Conservation (phyloP, 2,797 vertebrate species). For the Anguilla megastoma region DNA sequence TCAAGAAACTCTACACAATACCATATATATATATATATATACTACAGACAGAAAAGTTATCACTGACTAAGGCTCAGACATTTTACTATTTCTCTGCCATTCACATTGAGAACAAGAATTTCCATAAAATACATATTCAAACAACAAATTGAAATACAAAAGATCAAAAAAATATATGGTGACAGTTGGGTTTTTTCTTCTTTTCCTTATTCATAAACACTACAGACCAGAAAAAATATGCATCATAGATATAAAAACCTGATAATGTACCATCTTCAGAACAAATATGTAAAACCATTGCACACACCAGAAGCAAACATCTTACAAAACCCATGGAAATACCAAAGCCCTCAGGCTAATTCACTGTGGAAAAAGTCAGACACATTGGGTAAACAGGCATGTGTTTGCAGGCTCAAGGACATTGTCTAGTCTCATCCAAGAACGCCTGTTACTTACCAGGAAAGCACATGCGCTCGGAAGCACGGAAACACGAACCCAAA, state of each 20-base stretch:
- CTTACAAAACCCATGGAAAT: slow-evolving; percentile 45
- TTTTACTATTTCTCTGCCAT: slow-evolving; percentile 74
- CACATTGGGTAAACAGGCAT: not conserved
- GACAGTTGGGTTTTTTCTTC: slow-evolving; percentile 40
- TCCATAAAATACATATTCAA: slow-evolving; percentile 82
- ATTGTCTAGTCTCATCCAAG: not conserved
- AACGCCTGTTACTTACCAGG: not conserved
- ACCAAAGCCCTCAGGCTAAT: slow-evolving; percentile 48
- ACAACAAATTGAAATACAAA: slow-evolving; percentile 69
- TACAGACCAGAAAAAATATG: slow-evolving; percentile 87
- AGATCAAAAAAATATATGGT: slow-evolving; percentile 86
- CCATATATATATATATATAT: slow-evolving; percentile 85
- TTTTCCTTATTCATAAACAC: slow-evolving; percentile 80
- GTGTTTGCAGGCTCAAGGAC: not conserved
- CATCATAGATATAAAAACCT: slow-evolving; percentile 84
- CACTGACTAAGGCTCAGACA: slow-evolving; percentile 80
- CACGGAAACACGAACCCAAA: slow-evolving; percentile 60
- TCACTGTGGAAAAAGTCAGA: not conserved
- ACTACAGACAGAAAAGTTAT: slow-evolving; percentile 85
- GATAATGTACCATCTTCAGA: slow-evolving; percentile 62
- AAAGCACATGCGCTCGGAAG: slow-evolving; percentile 60
- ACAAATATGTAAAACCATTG: slow-evolving; percentile 72
- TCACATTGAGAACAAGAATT: slow-evolving; percentile 91
- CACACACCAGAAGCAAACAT: slow-evolving; percentile 65
- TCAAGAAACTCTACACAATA: slow-evolving; percentile 87